Evolutionary conservation across 2,888 invertebrate genomes (phyloP).

Genomic region (Chorisops tibialis): DNA sequence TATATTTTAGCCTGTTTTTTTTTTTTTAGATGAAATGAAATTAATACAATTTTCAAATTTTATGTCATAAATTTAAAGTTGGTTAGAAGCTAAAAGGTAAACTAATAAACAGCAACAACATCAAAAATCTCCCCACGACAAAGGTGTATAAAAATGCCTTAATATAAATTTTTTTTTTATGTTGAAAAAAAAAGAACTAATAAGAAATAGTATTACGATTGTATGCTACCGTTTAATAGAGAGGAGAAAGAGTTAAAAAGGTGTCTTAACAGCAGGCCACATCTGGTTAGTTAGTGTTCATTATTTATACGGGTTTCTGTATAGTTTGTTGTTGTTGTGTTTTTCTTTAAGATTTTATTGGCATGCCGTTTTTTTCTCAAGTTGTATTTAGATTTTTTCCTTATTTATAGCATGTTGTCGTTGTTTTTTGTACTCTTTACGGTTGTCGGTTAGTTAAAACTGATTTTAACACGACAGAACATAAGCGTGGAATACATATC

Average conservation of each 20-base stretch:
- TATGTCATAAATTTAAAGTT: conserved; percentile 31
- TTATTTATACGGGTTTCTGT: conserved; percentile 7
- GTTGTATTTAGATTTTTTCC: background rate
- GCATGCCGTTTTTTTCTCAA: background rate
- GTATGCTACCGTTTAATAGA: conserved; percentile 26
- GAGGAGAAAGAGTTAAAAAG: conserved; percentile 14
- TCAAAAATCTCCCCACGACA: background rate
- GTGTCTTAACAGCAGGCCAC: conserved; percentile 21
- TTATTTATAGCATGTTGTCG: background rate
- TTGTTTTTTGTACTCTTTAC: background rate
- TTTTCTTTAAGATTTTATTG: background rate
- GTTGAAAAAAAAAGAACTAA: conserved; percentile 14
- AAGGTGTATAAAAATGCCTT: too few species aligned
- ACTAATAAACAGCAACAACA: background rate
- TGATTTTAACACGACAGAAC: background rate
- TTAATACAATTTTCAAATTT: conserved; percentile 33
- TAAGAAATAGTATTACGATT: conserved; percentile 23
- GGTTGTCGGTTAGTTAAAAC: background rate
- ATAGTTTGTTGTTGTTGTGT: background rate
- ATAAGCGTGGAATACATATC: background rate
- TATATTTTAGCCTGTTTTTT: too few species aligned
- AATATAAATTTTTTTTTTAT: too few species aligned
- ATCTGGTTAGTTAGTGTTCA: conserved; percentile 11
- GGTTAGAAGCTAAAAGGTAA: conserved; percentile 10
- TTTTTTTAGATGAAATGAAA: conserved; percentile 26